A percentile compares a stretch with the other conserved stretches of the same genome.
phyloP scores from a whole-genome alignment of 1,140 invertebrate genomes.

The Cyrtorhinus lividipennis region DNA sequence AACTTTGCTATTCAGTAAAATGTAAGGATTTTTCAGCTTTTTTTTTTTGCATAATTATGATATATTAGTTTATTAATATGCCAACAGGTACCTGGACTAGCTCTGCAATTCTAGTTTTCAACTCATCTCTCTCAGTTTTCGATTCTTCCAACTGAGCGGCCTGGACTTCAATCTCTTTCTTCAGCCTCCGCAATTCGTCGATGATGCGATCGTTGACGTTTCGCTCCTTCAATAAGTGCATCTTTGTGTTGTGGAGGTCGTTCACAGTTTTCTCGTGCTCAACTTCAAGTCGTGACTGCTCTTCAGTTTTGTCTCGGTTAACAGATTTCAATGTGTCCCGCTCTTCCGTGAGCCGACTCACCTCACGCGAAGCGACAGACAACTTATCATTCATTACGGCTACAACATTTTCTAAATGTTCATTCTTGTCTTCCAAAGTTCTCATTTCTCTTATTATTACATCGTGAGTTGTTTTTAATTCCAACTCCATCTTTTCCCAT shows the following conservation, averaged over 20 bases:
- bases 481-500: neutral
- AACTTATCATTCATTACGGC: neutral
- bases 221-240: neutral
- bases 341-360: neutral
- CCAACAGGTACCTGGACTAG: neutral
- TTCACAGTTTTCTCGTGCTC: neutral
- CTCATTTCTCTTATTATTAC: neutral
- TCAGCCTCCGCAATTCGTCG: neutral
- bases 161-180: neutral
- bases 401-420: neutral
- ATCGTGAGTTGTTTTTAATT: neutral
- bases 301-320: neutral
- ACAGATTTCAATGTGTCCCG: neutral
- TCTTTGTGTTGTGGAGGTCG: neutral
- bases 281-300: neutral
- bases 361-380: neutral
- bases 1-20: no score
- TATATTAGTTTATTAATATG: no score
- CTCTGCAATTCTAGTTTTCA: neutral
- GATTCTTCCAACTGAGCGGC: neutral
- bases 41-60: no score
- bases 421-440: neutral
- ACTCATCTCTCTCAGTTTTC: neutral
- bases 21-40: no score
- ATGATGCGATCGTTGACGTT: neutral